Evolutionary conservation across 2,113 vertebrate genomes (phyloP), one percentile per base, ranked within the genome.

Genomic region (Chloroceryle aenea): DNA sequence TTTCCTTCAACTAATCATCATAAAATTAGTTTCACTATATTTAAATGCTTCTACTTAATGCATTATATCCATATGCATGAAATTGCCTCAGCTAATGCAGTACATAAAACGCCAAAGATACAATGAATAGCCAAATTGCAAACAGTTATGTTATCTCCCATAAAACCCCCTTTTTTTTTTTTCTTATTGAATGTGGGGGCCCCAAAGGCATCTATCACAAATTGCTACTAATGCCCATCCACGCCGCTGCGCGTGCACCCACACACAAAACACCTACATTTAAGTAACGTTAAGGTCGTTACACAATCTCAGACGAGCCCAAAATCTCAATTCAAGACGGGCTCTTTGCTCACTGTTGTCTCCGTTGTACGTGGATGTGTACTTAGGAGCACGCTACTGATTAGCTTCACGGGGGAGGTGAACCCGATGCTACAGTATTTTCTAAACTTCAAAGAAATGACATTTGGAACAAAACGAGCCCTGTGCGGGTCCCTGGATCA

Each of bases 1-100:
- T 98, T 97, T 97, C 98, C 98, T 98, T 98, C 99, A 99, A 99
- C 99, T 99, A 99, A 99, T 99, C 99, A 99, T 99, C 99, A 99
- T 99, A 99, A 99, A 99, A 99, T 99, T 99, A 99, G 99, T 99
- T 99, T 99, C 98, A 98, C 98, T 98, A 99, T 99, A 99, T 99
- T 99, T 99, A 99, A 98, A 98, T 98, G 98, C 98, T 98, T 98
- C 98, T 98, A 99, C 98, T 99, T 99, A 99, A 99, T 98, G 98
- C 98, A 99, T 99, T 99, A 98, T 99, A 99, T 99, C 99, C 99
- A 99, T 99, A 99, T 99, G 99, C 99, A 99, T 99, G 99, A 99
- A 99, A 99, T 99, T 99, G 99, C 99, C 98, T 99, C 98, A 71
- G 98, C 98, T 99, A 99, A 99, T 99, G 99, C 98, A 98, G 98